phyloP scores from a whole-genome alignment of 2,113 vertebrate species.

The Saccopteryx bilineata region DNA sequence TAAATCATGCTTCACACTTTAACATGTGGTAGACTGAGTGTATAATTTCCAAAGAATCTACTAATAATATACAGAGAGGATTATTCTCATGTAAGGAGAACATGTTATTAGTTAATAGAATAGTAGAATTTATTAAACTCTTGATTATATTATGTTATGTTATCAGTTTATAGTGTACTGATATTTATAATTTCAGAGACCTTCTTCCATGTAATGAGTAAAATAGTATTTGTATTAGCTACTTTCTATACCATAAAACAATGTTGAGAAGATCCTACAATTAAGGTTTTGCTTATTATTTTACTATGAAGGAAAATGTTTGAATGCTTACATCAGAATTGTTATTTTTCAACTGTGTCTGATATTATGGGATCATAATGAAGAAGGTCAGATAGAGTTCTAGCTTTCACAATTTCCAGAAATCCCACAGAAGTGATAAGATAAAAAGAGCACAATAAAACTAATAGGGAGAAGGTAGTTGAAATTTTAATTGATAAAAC shows the following conservation, averaged over 20 bases:
- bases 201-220: neutral
- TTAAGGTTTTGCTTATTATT: neutral
- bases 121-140: neutral
- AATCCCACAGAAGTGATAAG: neutral
- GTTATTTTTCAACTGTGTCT: neutral
- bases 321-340: neutral
- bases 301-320: neutral
- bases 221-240: conserved; percentile 9
- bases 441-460: neutral
- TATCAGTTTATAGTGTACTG: neutral
- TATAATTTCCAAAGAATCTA: neutral
- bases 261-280: neutral
- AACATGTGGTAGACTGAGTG: conserved; percentile 27
- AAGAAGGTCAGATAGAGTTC: neutral
- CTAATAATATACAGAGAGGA: neutral
- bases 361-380: neutral
- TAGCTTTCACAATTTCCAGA: neutral
- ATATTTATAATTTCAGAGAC: neutral
- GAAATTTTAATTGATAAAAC: neutral
- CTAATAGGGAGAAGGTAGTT: neutral
- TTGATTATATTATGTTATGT: neutral
- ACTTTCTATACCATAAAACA: conserved; percentile 2
- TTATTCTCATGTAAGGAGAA: neutral
- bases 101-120: conserved; percentile 19
- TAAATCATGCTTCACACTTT: neutral